Base-by-base conservation (phyloP, 2,113 vertebrate species). In the Mixornis gularis region DNA sequence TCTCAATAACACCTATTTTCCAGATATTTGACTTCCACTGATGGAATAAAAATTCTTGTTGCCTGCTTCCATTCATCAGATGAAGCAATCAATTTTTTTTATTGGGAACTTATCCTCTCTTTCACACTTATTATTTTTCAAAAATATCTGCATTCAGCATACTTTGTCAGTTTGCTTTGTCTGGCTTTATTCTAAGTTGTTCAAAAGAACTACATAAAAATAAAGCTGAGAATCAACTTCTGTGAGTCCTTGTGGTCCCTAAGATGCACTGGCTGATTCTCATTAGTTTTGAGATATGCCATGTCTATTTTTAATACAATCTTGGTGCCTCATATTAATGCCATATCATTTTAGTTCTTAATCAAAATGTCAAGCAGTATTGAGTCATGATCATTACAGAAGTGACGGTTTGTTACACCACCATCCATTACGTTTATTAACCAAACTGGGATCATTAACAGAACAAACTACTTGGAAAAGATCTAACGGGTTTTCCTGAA, bases 301-400 rank as follows among this genome's bases (percentile, higher is more conserved):
- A 43, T 79, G 29, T 19, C 41, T 94, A 89, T 94, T 94, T 93
- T 89, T 91, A 89, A 65, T 72, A 16, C 18, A 44, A 49, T 41
- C 25, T 93, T 72, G 30, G 59, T 89, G 73, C 58, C 59, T 81
- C 53, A 46, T 72, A 41, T 44, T 78, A 79, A 53, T 87, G 79
- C 43, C 13, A 62, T 44, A 79, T 69, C 29, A 76, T 81, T 89
- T 76, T 69, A 84, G 40, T 49, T 90, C 63, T 85, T 91, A 69
- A 76, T 76, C 87, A 91, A 92, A 95, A 91, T 91, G 85, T 62
- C 91, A 93, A 83, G 40, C 29, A 63, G 38, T 76, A 65, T 13
- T 85, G 74, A 93, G 38, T 92, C 84, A 79, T 13, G 38, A 79
- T 52, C 73, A 52, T 65, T 89, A 62, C 19, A 79, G 51, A 53